These are phyloP conservation scores for Mesaphorura yosii DNA, from an alignment of 1,140 invertebrate genomes.

Conservation along the genomic window DNA sequence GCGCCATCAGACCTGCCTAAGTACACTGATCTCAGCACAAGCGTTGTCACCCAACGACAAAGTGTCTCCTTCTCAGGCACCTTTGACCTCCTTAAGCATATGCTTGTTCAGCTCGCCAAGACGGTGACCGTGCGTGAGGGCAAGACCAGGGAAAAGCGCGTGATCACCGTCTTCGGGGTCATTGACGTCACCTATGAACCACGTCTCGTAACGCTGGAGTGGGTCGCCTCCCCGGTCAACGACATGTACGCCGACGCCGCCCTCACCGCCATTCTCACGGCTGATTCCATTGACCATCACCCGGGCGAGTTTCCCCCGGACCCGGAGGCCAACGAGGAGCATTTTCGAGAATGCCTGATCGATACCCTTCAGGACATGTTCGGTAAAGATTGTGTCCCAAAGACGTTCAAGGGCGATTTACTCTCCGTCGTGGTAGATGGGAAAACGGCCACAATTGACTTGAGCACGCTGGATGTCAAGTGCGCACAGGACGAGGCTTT, in stretches of 20 bases:
- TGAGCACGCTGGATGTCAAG: conserved; percentile 63
- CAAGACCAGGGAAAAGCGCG: conserved; percentile 45
- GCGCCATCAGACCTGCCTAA: conserved; percentile 78
- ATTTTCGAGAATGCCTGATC: conserved; percentile 80
- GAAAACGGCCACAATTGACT: conserved; percentile 73
- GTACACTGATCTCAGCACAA: conserved; percentile 91
- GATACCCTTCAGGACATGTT: conserved; percentile 92
- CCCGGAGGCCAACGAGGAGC: conserved; percentile 65
- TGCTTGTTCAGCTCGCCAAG: conserved; percentile 70
- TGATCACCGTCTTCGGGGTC: conserved; percentile 56
- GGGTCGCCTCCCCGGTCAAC: conserved; percentile 85
- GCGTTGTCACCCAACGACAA: conserved; percentile 78
- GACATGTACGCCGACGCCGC: conserved; percentile 98
- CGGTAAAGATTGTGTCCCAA: conserved; percentile 85
- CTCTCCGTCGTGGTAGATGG: conserved; percentile 73
- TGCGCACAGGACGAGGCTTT: conserved; percentile 70
- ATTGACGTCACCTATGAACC: conserved; percentile 73
- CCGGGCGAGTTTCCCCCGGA: conserved; percentile 46
- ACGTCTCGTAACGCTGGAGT: conserved; percentile 76
- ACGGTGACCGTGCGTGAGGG: conserved; percentile 63
- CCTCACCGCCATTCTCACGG: conserved; percentile 66
- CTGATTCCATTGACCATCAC: conserved; percentile 49
- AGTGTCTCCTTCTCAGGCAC: conserved; percentile 76
- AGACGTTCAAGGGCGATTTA: conserved; percentile 83
- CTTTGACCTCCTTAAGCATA: conserved; percentile 62